Conservation (phyloP, 2,888 invertebrate genomes). For the Drosophila phalerata region DNA sequence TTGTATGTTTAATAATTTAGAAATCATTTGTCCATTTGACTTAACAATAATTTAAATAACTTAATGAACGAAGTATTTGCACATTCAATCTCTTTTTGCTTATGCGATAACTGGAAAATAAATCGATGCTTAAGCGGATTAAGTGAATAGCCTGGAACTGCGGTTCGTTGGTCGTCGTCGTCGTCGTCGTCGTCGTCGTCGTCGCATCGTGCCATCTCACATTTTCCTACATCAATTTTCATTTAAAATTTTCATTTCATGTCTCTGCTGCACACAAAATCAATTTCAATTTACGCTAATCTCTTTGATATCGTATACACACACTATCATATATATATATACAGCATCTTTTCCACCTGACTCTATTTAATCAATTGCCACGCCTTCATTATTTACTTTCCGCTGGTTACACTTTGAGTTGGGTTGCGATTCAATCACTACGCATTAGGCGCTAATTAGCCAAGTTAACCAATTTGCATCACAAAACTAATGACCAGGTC, state of each 20-base stretch:
- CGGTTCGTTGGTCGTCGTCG: not conserved
- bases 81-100: conserved; percentile 25
- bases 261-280: conserved; percentile 46
- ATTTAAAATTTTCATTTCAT: conserved; percentile 51
- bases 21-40: conserved; percentile 11
- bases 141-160: conserved; percentile 7
- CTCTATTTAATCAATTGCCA: conserved; percentile 23
- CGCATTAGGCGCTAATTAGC: conserved; percentile 45
- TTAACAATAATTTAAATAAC: conserved; percentile 23
- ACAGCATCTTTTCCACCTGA: conserved; percentile 21
- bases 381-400: conserved; percentile 4
- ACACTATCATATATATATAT: not conserved
- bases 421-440: conserved; percentile 29
- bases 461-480: conserved; percentile 35
- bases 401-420: not conserved
- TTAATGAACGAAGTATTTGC: conserved; percentile 12
- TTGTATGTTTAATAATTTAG: not conserved
- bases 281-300: conserved; percentile 65
- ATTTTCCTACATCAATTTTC: conserved; percentile 58
- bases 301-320: conserved; percentile 40
- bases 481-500: conserved; percentile 15
- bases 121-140: conserved; percentile 57
- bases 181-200: not conserved
- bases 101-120: conserved; percentile 49
- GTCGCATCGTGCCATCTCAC: conserved; percentile 3